Evolutionary conservation across 2,797 vertebrate genomes (phyloP).

Genomic region (Phalloptychus januarius): DNA sequence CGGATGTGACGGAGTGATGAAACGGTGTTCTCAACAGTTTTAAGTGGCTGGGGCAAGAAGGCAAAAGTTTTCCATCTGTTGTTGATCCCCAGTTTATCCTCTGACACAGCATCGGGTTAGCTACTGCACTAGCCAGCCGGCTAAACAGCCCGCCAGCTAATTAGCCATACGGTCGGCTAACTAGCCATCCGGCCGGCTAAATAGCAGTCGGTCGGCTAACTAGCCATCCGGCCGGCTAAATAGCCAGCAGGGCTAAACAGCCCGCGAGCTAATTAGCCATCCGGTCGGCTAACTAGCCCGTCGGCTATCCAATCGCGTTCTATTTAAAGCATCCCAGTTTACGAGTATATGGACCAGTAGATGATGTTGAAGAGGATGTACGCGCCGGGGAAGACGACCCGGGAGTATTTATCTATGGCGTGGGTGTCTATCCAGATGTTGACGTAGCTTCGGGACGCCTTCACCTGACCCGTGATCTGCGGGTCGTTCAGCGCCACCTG

Average conservation of each 20-base stretch:
- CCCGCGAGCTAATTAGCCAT: too few relatives aligned
- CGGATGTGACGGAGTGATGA: slow-evolving; percentile 25
- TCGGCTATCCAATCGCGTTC: background rate
- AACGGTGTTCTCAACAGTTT: slow-evolving; percentile 47
- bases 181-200: too few relatives aligned
- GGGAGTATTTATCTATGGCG: slow-evolving; percentile 95
- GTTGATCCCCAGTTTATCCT: slow-evolving; percentile 38
- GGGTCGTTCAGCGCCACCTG: slow-evolving; percentile 87
- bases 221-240: too few relatives aligned
- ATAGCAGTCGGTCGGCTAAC: too few relatives aligned
- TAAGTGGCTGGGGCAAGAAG: slow-evolving; percentile 72
- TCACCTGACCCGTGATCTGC: slow-evolving; percentile 83
- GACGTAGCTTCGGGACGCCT: slow-evolving; percentile 84
- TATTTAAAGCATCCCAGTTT: slow-evolving; percentile 44
- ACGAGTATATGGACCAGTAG: slow-evolving; percentile 97
- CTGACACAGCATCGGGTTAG: slow-evolving; percentile 34
- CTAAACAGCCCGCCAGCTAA: too few relatives aligned
- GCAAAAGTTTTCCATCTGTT: slow-evolving; percentile 65
- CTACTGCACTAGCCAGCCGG: background rate
- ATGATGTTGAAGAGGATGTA: slow-evolving; percentile 98
- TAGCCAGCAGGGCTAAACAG: too few relatives aligned
- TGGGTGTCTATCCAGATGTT: slow-evolving; percentile 94
- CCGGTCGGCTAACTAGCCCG: too few relatives aligned
- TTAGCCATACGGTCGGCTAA: too few relatives aligned
- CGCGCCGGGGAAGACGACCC: slow-evolving; percentile 92